Evolutionary conservation across 2,888 invertebrate species (phyloP).

Genomic region (Scaptomyza parva): DNA sequence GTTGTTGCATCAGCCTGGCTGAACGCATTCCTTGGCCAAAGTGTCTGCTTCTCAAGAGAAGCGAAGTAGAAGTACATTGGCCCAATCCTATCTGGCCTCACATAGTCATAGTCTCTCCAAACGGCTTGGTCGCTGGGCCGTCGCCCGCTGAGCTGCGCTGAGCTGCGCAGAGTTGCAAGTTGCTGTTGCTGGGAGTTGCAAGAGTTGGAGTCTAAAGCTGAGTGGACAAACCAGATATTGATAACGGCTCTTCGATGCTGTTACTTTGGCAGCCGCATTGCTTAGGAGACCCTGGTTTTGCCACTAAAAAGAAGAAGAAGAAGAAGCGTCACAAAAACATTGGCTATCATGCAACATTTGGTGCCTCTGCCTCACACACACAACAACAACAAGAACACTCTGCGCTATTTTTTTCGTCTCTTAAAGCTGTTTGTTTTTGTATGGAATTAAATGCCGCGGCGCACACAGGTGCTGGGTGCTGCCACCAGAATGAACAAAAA

Average conservation of each 20-base stretch:
- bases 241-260: constrained; percentile 84
- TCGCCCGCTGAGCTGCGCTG: constrained; percentile 47
- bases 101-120: constrained; percentile 11
- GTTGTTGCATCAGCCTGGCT: constrained; percentile 28
- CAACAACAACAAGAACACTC: constrained; percentile 54
- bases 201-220: constrained; percentile 42
- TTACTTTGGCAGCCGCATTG: constrained; percentile 80
- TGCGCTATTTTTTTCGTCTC: constrained; percentile 1
- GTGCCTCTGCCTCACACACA: constrained; percentile 51
- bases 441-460: constrained; percentile 73
- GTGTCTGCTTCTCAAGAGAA: constrained; percentile 63
- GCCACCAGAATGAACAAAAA: constrained; percentile 28
- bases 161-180: too few species aligned
- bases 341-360: constrained; percentile 77
- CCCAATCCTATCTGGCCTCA: constrained; percentile 82
- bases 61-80: constrained; percentile 80
- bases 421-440: constrained; percentile 72
- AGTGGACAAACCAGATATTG: constrained; percentile 84
- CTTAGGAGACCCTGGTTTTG: constrained; percentile 50
- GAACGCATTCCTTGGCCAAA: constrained; percentile 58
- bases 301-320: too few species aligned
- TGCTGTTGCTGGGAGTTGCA: too few species aligned
- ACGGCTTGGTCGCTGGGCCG: constrained; percentile 40
- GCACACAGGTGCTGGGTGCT: constrained; percentile 75
- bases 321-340: constrained; percentile 32